Conservation (phyloP, 2,888 invertebrate species). For the Agrypnus murinus region DNA sequence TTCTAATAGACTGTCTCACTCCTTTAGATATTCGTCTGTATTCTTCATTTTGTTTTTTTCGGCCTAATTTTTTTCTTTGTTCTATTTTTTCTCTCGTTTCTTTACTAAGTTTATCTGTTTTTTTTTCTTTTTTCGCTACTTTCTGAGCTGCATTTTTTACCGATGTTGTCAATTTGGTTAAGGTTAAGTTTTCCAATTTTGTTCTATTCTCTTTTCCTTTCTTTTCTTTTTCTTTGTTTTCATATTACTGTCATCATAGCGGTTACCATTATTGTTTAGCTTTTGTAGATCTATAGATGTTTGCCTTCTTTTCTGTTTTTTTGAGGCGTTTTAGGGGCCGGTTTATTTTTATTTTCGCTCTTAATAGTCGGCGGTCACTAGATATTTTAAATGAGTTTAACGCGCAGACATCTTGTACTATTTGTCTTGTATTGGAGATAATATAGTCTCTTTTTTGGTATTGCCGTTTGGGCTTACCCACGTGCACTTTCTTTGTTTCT, state of each 20-base stretch:
- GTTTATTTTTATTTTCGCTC: no score
- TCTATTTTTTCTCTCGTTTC: constrained; percentile 16
- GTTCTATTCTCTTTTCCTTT: no score
- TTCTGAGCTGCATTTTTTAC: neutral
- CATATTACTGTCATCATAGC: neutral
- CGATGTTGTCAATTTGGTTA: constrained; percentile 1
- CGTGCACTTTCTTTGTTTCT: neutral
- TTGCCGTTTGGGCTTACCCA: neutral
- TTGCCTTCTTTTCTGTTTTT: neutral
- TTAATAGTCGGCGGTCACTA: constrained; percentile 1
- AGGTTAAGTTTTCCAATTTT: constrained; percentile 1
- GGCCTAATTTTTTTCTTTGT: constrained; percentile 1
- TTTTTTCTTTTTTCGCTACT: no score
- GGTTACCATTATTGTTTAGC: neutral
- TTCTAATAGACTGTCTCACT: neutral
- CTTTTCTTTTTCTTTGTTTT: no score
- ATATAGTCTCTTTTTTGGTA: constrained; percentile 13
- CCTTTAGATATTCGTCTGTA: neutral
- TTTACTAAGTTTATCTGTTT: no score
- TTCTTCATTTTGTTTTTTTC: no score
- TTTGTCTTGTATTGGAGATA: constrained; percentile 19
- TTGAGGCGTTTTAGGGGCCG: constrained; percentile 2
- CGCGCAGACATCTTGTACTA: constrained; percentile 3
- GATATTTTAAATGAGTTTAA: constrained; percentile 18
- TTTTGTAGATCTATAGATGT: constrained; percentile 14